Evolutionary conservation across 2,888 invertebrate genomes (phyloP).

Genomic region (Cephus spinipes): DNA sequence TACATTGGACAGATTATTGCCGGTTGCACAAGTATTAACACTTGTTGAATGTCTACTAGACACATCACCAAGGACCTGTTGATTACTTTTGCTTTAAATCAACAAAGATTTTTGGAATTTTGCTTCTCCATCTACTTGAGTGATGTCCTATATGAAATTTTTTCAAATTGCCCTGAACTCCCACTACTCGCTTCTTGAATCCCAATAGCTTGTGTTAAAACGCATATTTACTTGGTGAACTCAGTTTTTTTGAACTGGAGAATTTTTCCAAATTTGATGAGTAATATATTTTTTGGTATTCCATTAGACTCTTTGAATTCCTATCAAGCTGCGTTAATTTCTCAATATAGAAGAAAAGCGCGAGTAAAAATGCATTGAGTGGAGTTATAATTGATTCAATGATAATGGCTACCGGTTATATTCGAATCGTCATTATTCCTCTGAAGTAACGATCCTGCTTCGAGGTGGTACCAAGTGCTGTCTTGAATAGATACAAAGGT

Average conservation of each 20-base stretch:
- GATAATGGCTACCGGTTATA: neutral
- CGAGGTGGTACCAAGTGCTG: neutral
- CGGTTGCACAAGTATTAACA: neutral
- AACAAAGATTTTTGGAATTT: neutral
- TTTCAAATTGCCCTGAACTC: neutral
- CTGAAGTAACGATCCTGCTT: neutral
- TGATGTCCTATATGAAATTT: neutral
- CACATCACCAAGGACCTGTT: neutral
- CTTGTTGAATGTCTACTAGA: neutral
- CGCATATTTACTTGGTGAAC: neutral
- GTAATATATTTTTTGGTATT: neutral
- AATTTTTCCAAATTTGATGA: neutral
- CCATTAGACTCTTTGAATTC: neutral
- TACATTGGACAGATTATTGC: neutral
- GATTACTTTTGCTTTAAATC: neutral
- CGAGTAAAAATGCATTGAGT: neutral
- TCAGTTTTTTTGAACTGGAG: neutral
- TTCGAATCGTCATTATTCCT: neutral
- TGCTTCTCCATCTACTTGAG: neutral
- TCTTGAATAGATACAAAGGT: neutral
- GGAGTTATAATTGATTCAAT: neutral
- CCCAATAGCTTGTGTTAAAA: neutral
- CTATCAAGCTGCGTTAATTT: too few species aligned
- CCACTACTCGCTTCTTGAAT: neutral
- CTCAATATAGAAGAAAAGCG: neutral